Evolutionary conservation across 2,888 invertebrate species (phyloP), one percentile per base, ranked within the genome.

Genomic region (Tuberolachnus salignus): DNA sequence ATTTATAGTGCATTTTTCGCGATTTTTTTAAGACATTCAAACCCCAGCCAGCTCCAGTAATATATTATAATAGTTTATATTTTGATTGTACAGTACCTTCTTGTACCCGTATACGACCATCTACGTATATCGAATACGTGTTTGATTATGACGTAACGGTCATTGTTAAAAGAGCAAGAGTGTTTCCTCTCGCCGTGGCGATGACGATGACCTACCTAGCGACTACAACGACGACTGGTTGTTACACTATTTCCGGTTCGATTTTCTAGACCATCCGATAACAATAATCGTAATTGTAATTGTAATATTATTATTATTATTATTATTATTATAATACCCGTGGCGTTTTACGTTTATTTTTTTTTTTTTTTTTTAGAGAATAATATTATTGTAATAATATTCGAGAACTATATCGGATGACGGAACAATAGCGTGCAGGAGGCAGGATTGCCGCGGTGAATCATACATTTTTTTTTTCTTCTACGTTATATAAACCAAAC

Each of bases 121-220:
- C n/a, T n/a, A n/a, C n/a, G n/a, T n/a, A n/a, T n/a, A n/a, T 19
- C 9, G 6, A 34, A 34, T 34, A 34, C 34, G 34, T 34, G 72
- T 49, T 34, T 21, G 14, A n/a, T 53, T 63, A 21, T 34, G 34
- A 34, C 16, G 23, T 16, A 63, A 53, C 26, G 21, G 14, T 16
- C 42, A 63, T 73, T 73, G 51, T 63, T 63, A 42, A 53, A 73
- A 73, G 3, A 34, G 11, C 63, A 21, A 63, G 3, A n/a, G 46
- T 16, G 23, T 23, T 49, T 61, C 19, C 11, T 61, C 34, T 49
- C 73, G 53, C 63, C 42, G 9, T 3, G 19, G 16, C 34, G 23
- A 21, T 11, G n/a, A 14, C 51, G 42, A 11, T 64, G 42, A 53
- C 73, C 63, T 64, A 71, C 69, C 34, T 6, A 23, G 49, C 23